Base-by-base conservation (phyloP, 2,888 invertebrate species). In the Malacosoma neustria region DNA sequence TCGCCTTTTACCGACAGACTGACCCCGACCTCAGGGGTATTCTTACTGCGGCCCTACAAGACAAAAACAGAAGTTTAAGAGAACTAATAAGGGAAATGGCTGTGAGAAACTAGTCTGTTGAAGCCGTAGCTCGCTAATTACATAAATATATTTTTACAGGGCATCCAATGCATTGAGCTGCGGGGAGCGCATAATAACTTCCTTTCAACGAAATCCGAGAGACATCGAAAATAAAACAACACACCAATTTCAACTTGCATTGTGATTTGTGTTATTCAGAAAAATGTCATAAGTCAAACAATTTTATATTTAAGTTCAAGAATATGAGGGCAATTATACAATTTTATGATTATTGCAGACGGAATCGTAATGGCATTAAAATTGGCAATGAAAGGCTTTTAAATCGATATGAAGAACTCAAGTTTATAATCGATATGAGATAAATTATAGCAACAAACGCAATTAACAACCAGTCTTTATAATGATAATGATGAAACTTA, bases 151-250 rank as follows among this genome's bases (percentile, higher is more conserved):
- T 77, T 79, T 77, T 76, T 69, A 77, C 74, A 73, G 70, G 66
- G 61, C 71, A 66, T 46, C 22, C 63, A 71, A 63, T 70, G 76
- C 69, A 62, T 54, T 58, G 66, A 53, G 59, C 71, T 63, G 63
- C 79, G 79, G 79, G 77, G 80, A 84, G 70, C 72, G 84, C 72
- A 82, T 85, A 84, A 85, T 82, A 74, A 84, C 70, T 82, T 84
- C 82, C 82, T 79, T 57, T 68, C 63, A 59, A 42, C 61, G 59
- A 64, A 64, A 70, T 62, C 61, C 67, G 68, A 74, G 73, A 72
- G 76, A 71, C 70, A 68, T 67, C 66, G 49, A 76, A 76, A 77
- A 73, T 71, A 74, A 75, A 76, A 72, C 58, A 45, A 57, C 48
- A 45, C 45, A 48, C 46, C 40, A 48, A 57, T 57, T 54, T 47